Evolutionary conservation across 2,797 vertebrate genomes (phyloP).

Genomic region (Argya squamiceps): DNA sequence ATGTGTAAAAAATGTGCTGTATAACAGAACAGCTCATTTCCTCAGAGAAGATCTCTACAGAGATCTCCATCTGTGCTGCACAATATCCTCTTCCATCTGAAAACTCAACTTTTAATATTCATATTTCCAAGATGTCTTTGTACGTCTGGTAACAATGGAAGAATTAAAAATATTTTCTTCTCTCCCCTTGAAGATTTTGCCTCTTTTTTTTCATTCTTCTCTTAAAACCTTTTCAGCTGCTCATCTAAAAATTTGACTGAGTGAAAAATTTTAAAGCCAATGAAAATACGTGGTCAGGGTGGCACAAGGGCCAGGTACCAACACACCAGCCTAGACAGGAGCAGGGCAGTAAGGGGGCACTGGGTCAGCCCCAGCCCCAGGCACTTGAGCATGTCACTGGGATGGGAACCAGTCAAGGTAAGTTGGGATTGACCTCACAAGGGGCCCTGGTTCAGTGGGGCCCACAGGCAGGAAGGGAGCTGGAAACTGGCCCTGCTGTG

Average conservation of each 20-base stretch:
- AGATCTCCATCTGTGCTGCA: background rate
- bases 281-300: background rate
- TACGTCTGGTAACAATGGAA: background rate
- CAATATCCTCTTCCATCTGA: background rate
- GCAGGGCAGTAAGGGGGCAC: background rate
- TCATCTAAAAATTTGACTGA: background rate
- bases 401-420: accelerated
- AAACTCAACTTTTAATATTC: background rate
- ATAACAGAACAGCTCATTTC: background rate
- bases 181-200: background rate
- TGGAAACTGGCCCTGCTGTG: background rate
- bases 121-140: background rate
- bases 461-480: accelerated
- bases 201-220: background rate
- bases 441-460: accelerated
- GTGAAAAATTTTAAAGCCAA: background rate
- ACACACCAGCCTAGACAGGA: background rate
- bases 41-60: background rate
- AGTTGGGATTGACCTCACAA: accelerated
- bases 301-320: accelerated
- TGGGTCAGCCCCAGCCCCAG: accelerated
- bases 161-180: background rate
- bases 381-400: accelerated
- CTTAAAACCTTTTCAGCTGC: background rate
- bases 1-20: background rate